Evolutionary conservation across 2,797 vertebrate species (phyloP).

Genomic region (Scolopax bukidnonensis): DNA sequence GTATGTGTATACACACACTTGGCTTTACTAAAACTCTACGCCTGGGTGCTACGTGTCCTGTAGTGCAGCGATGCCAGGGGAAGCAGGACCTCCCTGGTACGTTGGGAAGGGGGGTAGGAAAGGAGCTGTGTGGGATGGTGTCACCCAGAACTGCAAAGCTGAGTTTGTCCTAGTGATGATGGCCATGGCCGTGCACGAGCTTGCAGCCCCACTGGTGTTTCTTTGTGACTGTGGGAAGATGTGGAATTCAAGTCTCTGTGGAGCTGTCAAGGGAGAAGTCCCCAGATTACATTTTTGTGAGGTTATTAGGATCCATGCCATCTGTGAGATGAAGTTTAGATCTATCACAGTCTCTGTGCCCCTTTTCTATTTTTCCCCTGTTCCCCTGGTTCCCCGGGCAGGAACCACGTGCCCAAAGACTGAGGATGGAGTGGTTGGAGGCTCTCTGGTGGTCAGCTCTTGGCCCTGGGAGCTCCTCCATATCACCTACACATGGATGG

Average conservation of each 20-base stretch:
- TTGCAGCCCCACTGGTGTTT: not conserved
- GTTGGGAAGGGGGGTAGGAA: not conserved
- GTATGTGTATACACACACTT: not conserved
- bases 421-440: not conserved
- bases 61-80: no score
- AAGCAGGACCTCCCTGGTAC: not conserved
- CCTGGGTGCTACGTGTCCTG: not conserved
- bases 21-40: not conserved
- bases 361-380: not conserved
- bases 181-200: not conserved
- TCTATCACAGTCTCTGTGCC: not conserved
- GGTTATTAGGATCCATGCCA: not conserved
- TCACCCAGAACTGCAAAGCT: not conserved
- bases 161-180: not conserved
- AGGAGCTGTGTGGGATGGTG: not conserved
- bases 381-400: no score
- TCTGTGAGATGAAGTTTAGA: not conserved
- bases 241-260: fast-evolving
- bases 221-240: not conserved
- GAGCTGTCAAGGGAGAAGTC: not conserved
- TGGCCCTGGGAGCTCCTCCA: not conserved
- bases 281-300: fast-evolving
- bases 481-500: fast-evolving
- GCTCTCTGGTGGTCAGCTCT: not conserved
- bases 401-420: fast-evolving